These are phyloP conservation scores for Gadopsis bispinosus DNA, from an alignment of 2,797 vertebrate species.

Conservation along the genomic window DNA sequence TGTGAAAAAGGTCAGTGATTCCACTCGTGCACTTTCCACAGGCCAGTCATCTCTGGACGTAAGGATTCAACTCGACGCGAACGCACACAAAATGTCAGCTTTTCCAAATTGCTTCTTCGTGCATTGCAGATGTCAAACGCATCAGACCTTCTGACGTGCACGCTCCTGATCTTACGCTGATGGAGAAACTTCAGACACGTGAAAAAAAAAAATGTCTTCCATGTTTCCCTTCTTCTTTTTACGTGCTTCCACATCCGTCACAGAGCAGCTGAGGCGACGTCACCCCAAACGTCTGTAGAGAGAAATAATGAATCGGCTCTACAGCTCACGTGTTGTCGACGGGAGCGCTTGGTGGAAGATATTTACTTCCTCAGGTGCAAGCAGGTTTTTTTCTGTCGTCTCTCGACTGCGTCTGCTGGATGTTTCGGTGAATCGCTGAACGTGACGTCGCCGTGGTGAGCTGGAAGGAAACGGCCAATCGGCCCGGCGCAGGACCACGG, in stretches of 20 bases:
- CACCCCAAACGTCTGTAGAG: neutral
- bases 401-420: neutral
- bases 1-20: slow-evolving; percentile 24
- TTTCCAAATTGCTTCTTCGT: slow-evolving; percentile 36
- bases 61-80: neutral
- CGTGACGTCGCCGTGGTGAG: neutral
- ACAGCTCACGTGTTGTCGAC: neutral
- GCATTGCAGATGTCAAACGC: neutral
- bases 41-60: neutral
- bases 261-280: neutral
- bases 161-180: neutral
- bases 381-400: neutral
- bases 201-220: neutral
- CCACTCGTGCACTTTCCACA: slow-evolving; percentile 1
- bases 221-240: neutral
- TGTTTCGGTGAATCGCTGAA: neutral
- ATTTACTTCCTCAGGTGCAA: neutral
- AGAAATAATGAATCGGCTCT: neutral
- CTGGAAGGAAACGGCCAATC: neutral
- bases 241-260: neutral
- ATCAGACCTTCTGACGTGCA: neutral
- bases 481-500: neutral
- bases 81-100: slow-evolving; percentile 35
- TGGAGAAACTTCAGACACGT: neutral
- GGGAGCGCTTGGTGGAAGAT: no score